A percentile compares a stretch with the other conserved stretches of the same genome.
These are phyloP conservation scores for Osedax fenrisi DNA, from an alignment of 2,888 invertebrate species.

Conservation along the genomic window DNA sequence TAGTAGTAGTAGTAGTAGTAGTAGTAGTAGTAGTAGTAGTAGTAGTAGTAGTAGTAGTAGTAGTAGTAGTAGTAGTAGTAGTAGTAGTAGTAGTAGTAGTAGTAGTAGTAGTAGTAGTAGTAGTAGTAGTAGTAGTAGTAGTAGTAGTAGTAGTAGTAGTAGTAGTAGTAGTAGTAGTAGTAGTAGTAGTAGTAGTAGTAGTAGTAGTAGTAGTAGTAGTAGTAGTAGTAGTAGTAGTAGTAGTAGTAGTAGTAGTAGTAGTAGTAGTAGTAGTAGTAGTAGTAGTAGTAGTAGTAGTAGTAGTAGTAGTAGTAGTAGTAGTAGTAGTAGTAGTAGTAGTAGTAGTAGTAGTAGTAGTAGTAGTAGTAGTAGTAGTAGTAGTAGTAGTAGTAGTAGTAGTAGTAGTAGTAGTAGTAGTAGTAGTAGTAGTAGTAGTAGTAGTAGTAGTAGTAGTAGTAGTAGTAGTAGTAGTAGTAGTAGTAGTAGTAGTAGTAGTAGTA, in stretches of 20 bases:
- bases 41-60: not conserved
- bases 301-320: not conserved
- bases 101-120: not conserved
- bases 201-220: not conserved
- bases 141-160: not conserved
- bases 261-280: not conserved
- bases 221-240: not conserved
- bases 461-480: too few relatives aligned
- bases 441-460: too few relatives aligned
- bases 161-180: not conserved
- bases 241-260: not conserved
- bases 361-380: too few relatives aligned
- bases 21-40: not conserved
- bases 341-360: not conserved
- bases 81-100: not conserved
- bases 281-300: not conserved
- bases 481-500: too few relatives aligned
- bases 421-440: too few relatives aligned
- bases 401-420: too few relatives aligned
- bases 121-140: not conserved
- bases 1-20: not conserved
- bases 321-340: not conserved
- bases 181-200: not conserved
- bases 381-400: too few relatives aligned
- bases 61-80: not conserved